Evolutionary conservation across 2,888 invertebrate genomes (phyloP).

Genomic region (Dromius quadrimaculatus): DNA sequence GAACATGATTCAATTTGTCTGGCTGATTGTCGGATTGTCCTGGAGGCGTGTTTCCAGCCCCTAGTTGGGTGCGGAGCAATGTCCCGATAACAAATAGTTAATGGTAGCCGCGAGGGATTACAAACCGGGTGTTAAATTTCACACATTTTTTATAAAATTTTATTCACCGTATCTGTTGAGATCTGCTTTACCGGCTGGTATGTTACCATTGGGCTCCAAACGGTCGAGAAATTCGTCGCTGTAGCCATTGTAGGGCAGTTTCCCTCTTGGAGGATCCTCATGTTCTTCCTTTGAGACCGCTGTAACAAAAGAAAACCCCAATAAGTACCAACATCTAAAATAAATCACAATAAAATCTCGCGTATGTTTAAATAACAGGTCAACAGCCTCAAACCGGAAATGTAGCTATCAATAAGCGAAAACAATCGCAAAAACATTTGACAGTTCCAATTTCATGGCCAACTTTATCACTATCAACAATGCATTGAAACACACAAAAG

Average conservation of each 20-base stretch:
- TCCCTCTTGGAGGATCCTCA: slow-evolving; percentile 78
- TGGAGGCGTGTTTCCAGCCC: slow-evolving; percentile 34
- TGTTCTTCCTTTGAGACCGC: slow-evolving; percentile 94
- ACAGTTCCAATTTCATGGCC: slow-evolving; percentile 13
- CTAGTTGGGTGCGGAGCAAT: neutral
- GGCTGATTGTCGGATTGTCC: slow-evolving; percentile 47
- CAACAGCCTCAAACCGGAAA: slow-evolving; percentile 18
- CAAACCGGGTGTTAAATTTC: neutral
- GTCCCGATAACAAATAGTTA: neutral
- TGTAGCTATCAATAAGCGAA: neutral
- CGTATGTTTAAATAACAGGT: neutral
- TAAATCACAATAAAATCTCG: neutral
- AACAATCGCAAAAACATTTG: slow-evolving; percentile 9
- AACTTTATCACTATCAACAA: slow-evolving; percentile 20
- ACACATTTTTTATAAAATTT: slow-evolving; percentile 3
- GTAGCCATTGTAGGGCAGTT: slow-evolving; percentile 92
- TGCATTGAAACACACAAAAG: neutral
- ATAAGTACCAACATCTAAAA: neutral
- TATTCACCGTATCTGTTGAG: slow-evolving; percentile 74
- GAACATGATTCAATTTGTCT: slow-evolving; percentile 47
- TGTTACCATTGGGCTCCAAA: slow-evolving; percentile 93
- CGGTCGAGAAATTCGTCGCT: slow-evolving; percentile 94
- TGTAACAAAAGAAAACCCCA: slow-evolving; percentile 69
- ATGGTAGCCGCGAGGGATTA: neutral
- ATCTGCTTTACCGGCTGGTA: slow-evolving; percentile 87